phyloP scores from a whole-genome alignment of 1,140 invertebrate genomes.

The Pomacea maculata region DNA sequence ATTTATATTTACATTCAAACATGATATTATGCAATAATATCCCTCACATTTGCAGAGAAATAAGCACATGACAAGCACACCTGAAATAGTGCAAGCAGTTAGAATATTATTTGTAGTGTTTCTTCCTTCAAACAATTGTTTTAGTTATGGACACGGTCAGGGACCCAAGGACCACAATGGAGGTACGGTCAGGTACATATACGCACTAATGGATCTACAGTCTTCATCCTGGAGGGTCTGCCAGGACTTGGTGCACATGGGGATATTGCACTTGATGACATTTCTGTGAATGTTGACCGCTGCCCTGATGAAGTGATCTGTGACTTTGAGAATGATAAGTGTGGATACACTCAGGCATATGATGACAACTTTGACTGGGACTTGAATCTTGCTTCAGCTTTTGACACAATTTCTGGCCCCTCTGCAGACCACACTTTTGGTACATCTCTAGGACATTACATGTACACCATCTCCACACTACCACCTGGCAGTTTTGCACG shows the following conservation, averaged over 20 bases:
- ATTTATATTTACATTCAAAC: too few relatives aligned
- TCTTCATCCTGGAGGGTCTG: constrained; percentile 41
- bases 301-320: constrained; percentile 44
- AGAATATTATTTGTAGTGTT: too few relatives aligned
- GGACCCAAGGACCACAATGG: constrained; percentile 11
- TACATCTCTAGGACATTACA: constrained; percentile 67
- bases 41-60: too few relatives aligned
- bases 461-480: constrained; percentile 41
- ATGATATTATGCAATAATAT: too few relatives aligned
- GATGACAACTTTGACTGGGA: constrained; percentile 80
- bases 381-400: constrained; percentile 43
- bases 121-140: background rate
- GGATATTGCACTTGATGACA: constrained; percentile 60
- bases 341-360: constrained; percentile 74
- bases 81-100: constrained; percentile 29
- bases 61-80: too few relatives aligned
- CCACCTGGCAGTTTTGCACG: constrained; percentile 47
- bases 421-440: constrained; percentile 57
- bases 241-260: constrained; percentile 44
- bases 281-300: constrained; percentile 24
- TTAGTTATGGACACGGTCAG: constrained; percentile 8
- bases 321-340: constrained; percentile 56
- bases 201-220: constrained; percentile 1
- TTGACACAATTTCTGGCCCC: constrained; percentile 35
- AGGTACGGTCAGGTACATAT: constrained; percentile 3